phyloP scores from a whole-genome alignment of 64 coral and sea anemone species.

The Porites australiensis region DNA sequence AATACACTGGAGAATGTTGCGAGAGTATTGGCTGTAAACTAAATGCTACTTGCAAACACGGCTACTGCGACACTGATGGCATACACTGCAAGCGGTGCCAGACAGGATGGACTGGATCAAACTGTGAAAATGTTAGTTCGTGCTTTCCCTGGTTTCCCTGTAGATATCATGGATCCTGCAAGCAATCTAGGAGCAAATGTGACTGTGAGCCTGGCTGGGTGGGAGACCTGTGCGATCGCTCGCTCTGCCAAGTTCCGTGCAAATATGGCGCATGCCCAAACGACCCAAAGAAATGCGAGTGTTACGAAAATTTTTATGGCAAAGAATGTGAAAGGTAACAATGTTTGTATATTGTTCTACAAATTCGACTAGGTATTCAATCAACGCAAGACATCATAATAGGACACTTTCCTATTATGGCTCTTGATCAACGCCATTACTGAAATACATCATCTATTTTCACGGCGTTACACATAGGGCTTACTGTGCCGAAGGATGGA shows the following conservation, averaged over 20 bases:
- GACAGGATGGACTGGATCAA: constrained; percentile 75
- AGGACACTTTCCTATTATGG: too few relatives aligned
- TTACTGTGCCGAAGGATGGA: constrained; percentile 63
- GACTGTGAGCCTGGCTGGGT: constrained; percentile 92
- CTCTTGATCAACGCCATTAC: too few relatives aligned
- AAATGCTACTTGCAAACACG: constrained; percentile 84
- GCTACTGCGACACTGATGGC: constrained; percentile 74
- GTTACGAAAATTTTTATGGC: constrained; percentile 67
- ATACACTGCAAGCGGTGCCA: constrained; percentile 65
- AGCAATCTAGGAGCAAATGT: constrained; percentile 73
- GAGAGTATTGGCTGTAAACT: constrained; percentile 83
- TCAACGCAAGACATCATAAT: too few relatives aligned
- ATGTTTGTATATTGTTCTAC: too few relatives aligned
- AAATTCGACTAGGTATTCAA: too few relatives aligned
- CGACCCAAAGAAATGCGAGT: constrained; percentile 88
- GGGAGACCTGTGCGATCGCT: constrained; percentile 86
- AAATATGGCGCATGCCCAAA: constrained; percentile 69
- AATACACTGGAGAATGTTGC: constrained; percentile 74
- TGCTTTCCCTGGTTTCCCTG: constrained; percentile 86
- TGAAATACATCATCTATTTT: too few relatives aligned
- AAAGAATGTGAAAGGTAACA: constrained; percentile 77
- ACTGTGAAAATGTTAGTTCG: constrained; percentile 72
- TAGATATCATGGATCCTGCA: constrained; percentile 74
- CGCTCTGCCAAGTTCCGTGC: constrained; percentile 69
- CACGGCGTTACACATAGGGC: constrained; percentile 18